Conservation (phyloP, 2,797 vertebrate genomes). For the Tapera naevia region DNA sequence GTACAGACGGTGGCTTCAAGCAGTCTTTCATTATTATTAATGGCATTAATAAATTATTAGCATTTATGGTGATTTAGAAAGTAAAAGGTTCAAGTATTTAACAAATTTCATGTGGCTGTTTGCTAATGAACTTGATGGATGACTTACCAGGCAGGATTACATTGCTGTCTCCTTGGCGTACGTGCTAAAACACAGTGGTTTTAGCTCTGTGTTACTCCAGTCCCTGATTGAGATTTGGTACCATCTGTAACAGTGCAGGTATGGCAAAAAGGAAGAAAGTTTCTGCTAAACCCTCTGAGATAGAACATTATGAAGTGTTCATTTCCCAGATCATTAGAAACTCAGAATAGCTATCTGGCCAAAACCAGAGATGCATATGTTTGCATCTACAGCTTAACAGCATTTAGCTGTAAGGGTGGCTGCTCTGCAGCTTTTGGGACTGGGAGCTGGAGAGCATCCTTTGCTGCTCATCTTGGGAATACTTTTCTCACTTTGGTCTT, state of each 20-base stretch:
- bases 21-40: neutral
- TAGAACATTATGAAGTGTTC: neutral
- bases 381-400: neutral
- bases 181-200: fast-evolving
- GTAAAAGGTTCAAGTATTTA: neutral
- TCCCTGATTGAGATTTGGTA: neutral
- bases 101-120: neutral
- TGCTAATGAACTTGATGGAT: neutral
- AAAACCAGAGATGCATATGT: neutral
- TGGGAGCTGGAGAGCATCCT: neutral
- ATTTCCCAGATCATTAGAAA: conserved; percentile 53
- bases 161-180: neutral
- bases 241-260: neutral
- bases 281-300: conserved; percentile 25
- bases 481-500: neutral
- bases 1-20: neutral
- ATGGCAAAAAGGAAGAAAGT: neutral
- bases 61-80: neutral
- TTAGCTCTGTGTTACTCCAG: neutral
- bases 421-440: neutral
- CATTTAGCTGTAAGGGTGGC: neutral
- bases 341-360: conserved; percentile 41
- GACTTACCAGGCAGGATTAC: neutral
- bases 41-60: neutral
- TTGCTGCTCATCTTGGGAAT: neutral